Base-by-base conservation (phyloP, 1,140 invertebrate species). In the Drosophila pallidifrons region DNA sequence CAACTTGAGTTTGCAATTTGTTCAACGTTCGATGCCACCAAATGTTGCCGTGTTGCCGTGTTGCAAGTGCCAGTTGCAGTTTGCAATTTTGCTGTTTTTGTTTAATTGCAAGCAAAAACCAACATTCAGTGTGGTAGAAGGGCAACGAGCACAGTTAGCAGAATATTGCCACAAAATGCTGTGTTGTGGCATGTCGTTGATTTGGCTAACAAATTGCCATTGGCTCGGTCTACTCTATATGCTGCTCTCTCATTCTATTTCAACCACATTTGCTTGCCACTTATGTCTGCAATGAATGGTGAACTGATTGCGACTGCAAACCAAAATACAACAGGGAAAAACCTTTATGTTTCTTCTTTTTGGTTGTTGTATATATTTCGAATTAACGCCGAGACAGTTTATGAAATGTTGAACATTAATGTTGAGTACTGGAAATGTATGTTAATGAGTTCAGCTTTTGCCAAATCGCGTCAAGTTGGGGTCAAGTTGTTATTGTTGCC, bases 371-470 rank as follows among this genome's bases (percentile, higher is more conserved):
- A 3, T 16, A 13, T 20, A 47, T 47, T 49, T 25, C 10, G 41
- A 54, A 75, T 64, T 54, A 25, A 35, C 28, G 11, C 20, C 13
- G 61, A 45, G 43, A 43, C 35, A 47, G 8, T 75, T 75, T 75
- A 20, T 65, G 73, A 65, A 71, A 71, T 71, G 4, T 63, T 41
- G 43, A 20, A 59, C 67, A 65, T 71, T 71, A 71, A 72, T 58
- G 52, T 61, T 25, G 47, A 71, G 72, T 59, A 75, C 67, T 45
- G 45, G 10, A 69, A 79, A 87, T 87, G 75, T 87, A 75, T 86
- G 83, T 87, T 86, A 86, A 86, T 86, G 49, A 55, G 83, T 65
- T 51, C 68, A 73, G 69, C n/a, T 80, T 66, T 20, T n/a, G 63
- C 46, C 46, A 67, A 41, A 43, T 30, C 46, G 20, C 38, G 15